Conservation (phyloP, 2,797 vertebrate genomes). For the Rhynchotus rufescens region DNA sequence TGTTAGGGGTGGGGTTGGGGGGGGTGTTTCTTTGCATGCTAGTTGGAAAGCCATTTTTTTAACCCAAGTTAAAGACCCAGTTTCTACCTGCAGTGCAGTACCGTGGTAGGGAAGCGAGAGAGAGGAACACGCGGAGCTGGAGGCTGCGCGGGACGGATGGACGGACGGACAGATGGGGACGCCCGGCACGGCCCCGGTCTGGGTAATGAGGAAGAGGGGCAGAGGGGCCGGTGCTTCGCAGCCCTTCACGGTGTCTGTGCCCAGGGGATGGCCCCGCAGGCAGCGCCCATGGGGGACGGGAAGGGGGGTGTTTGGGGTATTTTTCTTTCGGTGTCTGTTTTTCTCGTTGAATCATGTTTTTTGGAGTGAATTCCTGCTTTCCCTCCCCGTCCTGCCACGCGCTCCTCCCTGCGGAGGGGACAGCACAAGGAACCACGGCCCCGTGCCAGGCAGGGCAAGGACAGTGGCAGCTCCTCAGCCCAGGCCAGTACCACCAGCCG, state of each 20-base stretch:
- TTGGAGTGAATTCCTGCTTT: background rate
- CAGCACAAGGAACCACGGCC: background rate
- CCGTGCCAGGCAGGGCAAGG: background rate
- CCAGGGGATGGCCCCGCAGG: background rate
- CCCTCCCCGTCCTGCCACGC: background rate
- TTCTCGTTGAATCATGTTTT: background rate
- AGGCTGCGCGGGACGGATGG: background rate
- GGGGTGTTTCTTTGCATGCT: constrained; percentile 71
- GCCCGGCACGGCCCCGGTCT: background rate
- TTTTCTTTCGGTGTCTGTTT: background rate
- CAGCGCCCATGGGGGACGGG: background rate
- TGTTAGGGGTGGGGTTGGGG: constrained; percentile 54
- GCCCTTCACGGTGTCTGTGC: background rate
- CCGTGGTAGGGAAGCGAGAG: constrained; percentile 52
- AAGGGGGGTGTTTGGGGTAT: background rate
- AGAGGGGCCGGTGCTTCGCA: background rate
- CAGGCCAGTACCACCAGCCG: background rate
- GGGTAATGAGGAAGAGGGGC: background rate
- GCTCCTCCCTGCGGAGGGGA: background rate
- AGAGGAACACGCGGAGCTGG: background rate
- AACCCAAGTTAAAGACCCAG: constrained; percentile 42
- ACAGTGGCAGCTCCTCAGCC: background rate
- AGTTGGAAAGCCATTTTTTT: constrained; percentile 49
- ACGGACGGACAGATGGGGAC: background rate
- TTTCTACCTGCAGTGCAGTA: constrained; percentile 64